Conservation (phyloP, 2,113 vertebrate genomes). For the Rhinogobius similis region DNA sequence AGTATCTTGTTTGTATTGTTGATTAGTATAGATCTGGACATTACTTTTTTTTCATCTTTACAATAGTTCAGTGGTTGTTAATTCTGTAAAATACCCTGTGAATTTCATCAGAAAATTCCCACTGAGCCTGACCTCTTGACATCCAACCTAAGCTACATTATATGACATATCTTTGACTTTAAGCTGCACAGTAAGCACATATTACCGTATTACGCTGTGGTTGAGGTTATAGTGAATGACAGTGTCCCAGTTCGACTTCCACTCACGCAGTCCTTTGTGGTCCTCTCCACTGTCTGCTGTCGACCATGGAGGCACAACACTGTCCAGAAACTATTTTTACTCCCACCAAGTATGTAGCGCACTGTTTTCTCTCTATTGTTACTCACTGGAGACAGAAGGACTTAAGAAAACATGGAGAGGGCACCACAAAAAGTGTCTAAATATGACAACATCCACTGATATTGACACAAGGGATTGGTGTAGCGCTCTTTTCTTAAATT, state of each 20-base stretch:
- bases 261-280: neutral
- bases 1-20: too few species aligned
- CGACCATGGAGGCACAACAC: neutral
- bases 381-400: neutral
- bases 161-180: neutral
- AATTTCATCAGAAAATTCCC: neutral
- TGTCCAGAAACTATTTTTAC: conserved; percentile 9
- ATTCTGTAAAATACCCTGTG: neutral
- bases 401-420: neutral
- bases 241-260: neutral
- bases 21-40: too few species aligned
- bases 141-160: neutral
- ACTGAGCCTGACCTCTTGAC: neutral
- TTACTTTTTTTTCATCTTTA: too few species aligned
- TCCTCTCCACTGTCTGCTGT: conserved; percentile 6
- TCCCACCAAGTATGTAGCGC: neutral
- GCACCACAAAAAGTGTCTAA: neutral
- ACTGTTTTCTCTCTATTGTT: neutral
- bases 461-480: neutral
- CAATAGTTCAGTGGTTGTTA: too few species aligned
- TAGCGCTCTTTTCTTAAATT: neutral
- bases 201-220: neutral
- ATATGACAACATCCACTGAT: neutral
- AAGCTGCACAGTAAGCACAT: neutral
- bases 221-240: conserved; percentile 3